Conservation (phyloP, 1,140 invertebrate genomes). For the Eurosta solidaginis region DNA sequence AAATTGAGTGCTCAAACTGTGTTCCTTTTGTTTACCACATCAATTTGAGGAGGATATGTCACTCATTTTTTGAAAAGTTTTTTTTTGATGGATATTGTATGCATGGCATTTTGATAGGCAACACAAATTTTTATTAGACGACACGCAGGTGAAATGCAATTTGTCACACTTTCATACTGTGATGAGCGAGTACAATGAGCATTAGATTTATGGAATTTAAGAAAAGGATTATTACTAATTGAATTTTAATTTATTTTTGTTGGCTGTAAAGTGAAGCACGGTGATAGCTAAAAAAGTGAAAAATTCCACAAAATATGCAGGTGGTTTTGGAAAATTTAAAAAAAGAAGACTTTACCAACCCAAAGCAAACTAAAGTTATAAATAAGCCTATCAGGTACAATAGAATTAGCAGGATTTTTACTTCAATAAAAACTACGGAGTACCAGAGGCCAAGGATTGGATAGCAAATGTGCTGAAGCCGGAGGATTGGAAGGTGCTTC, state of each 20-base stretch:
- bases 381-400: too few relatives aligned
- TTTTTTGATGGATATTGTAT: neutral
- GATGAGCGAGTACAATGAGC: neutral
- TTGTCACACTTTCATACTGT: neutral
- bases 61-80: neutral
- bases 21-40: neutral
- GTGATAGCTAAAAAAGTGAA: too few relatives aligned
- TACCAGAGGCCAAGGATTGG: too few relatives aligned
- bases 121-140: neutral
- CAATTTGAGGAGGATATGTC: slow-evolving; percentile 10
- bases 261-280: too few relatives aligned
- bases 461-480: too few relatives aligned
- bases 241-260: slow-evolving; percentile 18
- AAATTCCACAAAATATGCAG: too few relatives aligned
- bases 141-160: neutral
- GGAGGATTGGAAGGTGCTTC: too few relatives aligned
- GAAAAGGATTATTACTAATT: slow-evolving; percentile 5
- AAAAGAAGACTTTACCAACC: too few relatives aligned
- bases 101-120: neutral
- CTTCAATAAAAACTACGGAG: too few relatives aligned
- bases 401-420: too few relatives aligned
- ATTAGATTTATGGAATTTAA: neutral
- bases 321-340: too few relatives aligned
- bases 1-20: slow-evolving; percentile 1
- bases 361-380: too few relatives aligned